Evolutionary conservation across 2,797 vertebrate species (phyloP).

Genomic region (Sardinella longiceps): DNA sequence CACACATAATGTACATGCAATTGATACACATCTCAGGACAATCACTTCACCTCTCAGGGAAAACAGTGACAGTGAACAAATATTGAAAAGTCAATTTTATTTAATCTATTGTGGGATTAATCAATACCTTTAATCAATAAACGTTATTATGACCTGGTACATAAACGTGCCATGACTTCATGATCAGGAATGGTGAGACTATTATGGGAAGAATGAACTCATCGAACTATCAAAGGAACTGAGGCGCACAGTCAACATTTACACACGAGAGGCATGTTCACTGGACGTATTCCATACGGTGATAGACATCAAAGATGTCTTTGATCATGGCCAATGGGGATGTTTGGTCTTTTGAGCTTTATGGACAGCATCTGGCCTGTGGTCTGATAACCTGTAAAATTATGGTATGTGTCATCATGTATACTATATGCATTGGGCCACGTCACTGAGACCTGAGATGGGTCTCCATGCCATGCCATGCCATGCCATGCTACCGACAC

Average conservation of each 20-base stretch:
- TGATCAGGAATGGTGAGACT: not conserved
- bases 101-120: not conserved
- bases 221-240: not conserved
- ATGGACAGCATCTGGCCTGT: not conserved
- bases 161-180: not conserved
- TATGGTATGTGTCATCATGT: not conserved
- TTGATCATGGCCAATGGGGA: not conserved
- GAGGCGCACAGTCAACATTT: not conserved
- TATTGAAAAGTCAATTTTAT: not conserved
- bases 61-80: not conserved
- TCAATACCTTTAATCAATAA: not conserved
- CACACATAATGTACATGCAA: not conserved
- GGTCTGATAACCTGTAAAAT: not conserved
- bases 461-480: not conserved
- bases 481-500: not conserved
- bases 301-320: not conserved
- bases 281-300: not conserved
- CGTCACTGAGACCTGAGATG: not conserved
- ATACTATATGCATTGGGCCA: not conserved
- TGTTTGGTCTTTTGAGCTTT: not conserved
- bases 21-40: not conserved
- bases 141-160: not conserved
- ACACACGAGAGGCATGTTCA: not conserved
- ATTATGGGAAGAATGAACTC: not conserved
- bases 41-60: not conserved